Conservation (phyloP, 2,888 invertebrate species). For the Amphipyra berbera region DNA sequence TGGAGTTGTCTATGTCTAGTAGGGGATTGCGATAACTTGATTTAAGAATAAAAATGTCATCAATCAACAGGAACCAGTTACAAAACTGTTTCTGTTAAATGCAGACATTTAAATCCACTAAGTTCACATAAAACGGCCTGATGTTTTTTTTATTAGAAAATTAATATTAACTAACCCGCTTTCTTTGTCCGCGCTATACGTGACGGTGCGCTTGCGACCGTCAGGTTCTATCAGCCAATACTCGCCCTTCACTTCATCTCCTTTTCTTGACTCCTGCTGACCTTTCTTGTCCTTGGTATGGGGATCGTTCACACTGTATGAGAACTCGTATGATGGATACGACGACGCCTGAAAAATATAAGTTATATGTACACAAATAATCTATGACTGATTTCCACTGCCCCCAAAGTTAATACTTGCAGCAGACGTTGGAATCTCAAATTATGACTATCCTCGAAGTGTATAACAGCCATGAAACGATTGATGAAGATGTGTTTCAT, state of each 20-base stretch:
- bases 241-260: conserved; percentile 86
- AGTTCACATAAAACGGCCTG: no score
- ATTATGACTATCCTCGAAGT: background rate
- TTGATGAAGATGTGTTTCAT: no score
- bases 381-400: no score
- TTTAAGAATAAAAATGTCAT: no score
- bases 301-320: conserved; percentile 88
- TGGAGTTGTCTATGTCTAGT: no score
- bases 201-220: conserved; percentile 86
- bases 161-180: conserved; percentile 79
- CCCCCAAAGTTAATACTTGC: no score
- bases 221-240: conserved; percentile 89
- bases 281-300: conserved; percentile 89
- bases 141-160: no score
- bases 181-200: conserved; percentile 86
- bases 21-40: no score
- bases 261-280: conserved; percentile 85
- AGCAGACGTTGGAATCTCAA: background rate
- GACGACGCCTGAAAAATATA: conserved; percentile 73
- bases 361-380: background rate
- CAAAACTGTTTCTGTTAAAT: no score
- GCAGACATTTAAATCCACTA: no score
- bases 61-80: no score
- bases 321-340: conserved; percentile 88
- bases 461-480: no score